These are phyloP conservation scores for Austrolebias charrua DNA, from an alignment of 2,797 vertebrate species.

Conservation along the genomic window DNA sequence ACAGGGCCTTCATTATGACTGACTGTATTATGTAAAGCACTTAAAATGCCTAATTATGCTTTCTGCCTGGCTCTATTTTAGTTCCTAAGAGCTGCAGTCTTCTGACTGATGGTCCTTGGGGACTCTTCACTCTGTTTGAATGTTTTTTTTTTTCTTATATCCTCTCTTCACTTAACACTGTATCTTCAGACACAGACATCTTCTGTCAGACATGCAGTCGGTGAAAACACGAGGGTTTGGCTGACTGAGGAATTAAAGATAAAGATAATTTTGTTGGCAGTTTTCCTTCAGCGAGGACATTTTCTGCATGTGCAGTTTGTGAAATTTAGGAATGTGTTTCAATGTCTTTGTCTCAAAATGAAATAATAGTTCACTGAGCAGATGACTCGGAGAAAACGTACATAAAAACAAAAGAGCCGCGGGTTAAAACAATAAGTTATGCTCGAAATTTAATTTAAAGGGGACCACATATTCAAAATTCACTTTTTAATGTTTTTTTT, in stretches of 20 bases:
- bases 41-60: conserved; percentile 80
- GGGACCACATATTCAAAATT: too few relatives aligned
- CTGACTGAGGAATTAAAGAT: conserved; percentile 29
- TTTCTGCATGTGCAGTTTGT: conserved; percentile 17
- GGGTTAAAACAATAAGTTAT: conserved; percentile 65
- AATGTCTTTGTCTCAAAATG: conserved; percentile 43
- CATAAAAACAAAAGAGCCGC: conserved; percentile 62
- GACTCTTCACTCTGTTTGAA: conserved; percentile 68
- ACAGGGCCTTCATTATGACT: conserved; percentile 71
- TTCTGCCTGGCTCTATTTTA: conserved; percentile 75
- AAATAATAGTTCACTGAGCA: conserved; percentile 52
- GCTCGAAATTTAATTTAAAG: conserved; percentile 59
- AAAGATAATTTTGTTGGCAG: conserved; percentile 31
- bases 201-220: conserved; percentile 42
- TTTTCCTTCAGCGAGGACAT: conserved; percentile 27
- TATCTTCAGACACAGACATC: conserved; percentile 63
- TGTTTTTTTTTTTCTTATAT: conserved; percentile 56
- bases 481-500: too few relatives aligned
- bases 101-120: conserved; percentile 74
- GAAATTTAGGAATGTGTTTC: conserved; percentile 16
- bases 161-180: conserved; percentile 54
- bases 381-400: too few relatives aligned
- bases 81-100: conserved; percentile 74
- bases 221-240: conserved; percentile 28
- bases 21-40: conserved; percentile 78